Conservation (phyloP, 1,140 invertebrate species). For the Drosophila pachea region DNA sequence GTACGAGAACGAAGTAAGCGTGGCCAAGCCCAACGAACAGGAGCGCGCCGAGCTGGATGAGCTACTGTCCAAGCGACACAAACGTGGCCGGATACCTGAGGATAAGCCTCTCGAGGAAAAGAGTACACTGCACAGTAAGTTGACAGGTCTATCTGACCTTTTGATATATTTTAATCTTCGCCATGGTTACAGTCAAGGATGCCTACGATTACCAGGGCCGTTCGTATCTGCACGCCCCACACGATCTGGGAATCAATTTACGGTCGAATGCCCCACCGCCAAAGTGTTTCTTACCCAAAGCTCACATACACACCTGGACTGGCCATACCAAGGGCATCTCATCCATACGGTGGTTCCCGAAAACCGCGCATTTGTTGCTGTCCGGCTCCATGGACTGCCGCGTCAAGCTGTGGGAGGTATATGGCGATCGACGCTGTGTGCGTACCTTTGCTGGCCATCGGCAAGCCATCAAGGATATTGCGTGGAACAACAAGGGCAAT, state of each 20-base stretch:
- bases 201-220: conserved; percentile 97
- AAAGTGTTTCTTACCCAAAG: conserved; percentile 98
- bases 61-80: conserved; percentile 94
- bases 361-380: conserved; percentile 95
- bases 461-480: conserved; percentile 97
- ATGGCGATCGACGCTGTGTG: conserved; percentile 95
- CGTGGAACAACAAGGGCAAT: conserved; percentile 96
- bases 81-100: conserved; percentile 87
- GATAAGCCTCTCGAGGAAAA: conserved; percentile 97
- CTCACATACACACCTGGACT: conserved; percentile 97
- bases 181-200: conserved; percentile 89
- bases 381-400: conserved; percentile 98
- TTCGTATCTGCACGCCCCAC: conserved; percentile 95
- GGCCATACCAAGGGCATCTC: conserved; percentile 99
- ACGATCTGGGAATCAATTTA: conserved; percentile 97
- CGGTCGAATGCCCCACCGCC: conserved; percentile 94
- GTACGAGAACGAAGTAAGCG: conserved; percentile 92
- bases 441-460: conserved; percentile 97
- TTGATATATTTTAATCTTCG: conserved; percentile 1
- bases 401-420: conserved; percentile 99
- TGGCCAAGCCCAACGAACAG: conserved; percentile 94
- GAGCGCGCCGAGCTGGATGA: conserved; percentile 95
- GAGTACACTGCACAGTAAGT: conserved; percentile 94
- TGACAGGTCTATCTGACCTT: background rate
- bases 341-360: conserved; percentile 96